These are phyloP conservation scores for Drosophila mauritiana DNA, from an alignment of 1,140 invertebrate genomes.

Conservation along the genomic window DNA sequence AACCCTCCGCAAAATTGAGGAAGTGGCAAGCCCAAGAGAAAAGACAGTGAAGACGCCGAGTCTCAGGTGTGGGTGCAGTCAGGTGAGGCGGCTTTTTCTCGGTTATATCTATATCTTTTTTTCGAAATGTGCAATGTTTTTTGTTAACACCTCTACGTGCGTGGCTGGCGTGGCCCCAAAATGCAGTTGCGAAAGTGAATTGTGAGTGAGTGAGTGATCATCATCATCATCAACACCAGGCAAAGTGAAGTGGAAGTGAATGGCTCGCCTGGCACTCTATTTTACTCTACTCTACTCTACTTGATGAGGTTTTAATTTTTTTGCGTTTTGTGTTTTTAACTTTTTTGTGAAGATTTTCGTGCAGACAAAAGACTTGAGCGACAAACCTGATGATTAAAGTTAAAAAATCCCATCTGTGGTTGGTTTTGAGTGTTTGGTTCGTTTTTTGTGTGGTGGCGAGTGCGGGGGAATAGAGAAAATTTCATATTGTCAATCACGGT, in stretches of 20 bases:
- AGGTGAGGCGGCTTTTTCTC: conserved; percentile 54
- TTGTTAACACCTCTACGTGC: conserved; percentile 56
- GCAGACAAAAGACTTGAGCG: conserved; percentile 84
- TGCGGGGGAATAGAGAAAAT: conserved; percentile 47
- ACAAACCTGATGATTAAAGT: conserved; percentile 85
- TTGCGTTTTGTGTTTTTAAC: neutral
- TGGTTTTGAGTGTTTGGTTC: conserved; percentile 43
- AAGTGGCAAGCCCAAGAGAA: conserved; percentile 59
- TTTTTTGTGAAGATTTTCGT: conserved; percentile 40
- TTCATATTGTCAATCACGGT: conserved; percentile 51
- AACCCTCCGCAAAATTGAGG: conserved; percentile 49
- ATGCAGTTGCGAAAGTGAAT: conserved; percentile 79
- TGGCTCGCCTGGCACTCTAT: conserved; percentile 26
- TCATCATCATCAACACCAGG: conserved; percentile 44
- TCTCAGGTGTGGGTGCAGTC: conserved; percentile 48
- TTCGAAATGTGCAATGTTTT: conserved; percentile 75
- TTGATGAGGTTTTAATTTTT: conserved; percentile 63
- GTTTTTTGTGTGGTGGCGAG: conserved; percentile 39
- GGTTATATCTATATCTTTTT: conserved; percentile 22
- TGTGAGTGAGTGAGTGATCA: conserved; percentile 41
- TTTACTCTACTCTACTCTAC: conserved; percentile 26
- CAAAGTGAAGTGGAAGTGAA: conserved; percentile 62
- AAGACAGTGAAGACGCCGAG: conserved; percentile 29
- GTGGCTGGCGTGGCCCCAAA: conserved; percentile 52
- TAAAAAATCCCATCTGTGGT: conserved; percentile 84